Conservation (phyloP, 2,888 invertebrate species). For the Xestoiulus laeticollis region DNA sequence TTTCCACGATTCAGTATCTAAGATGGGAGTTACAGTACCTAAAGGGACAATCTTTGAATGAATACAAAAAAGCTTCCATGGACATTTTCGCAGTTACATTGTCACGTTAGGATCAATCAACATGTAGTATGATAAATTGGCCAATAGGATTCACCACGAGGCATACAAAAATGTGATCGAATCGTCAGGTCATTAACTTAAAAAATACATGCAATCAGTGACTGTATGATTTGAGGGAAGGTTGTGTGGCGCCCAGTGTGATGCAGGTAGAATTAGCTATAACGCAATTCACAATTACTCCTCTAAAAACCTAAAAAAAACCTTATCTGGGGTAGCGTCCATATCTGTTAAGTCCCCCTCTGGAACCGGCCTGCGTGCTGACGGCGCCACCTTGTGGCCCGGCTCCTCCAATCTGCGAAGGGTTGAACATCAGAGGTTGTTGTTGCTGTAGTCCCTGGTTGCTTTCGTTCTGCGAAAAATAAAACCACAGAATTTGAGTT, state of each 20-base stretch:
- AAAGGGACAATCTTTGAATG: too few relatives aligned
- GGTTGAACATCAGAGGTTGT: constrained; percentile 12
- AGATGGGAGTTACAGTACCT: too few relatives aligned
- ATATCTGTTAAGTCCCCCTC: background rate
- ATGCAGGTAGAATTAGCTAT: background rate
- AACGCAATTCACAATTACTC: background rate
- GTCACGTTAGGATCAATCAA: background rate
- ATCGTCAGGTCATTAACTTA: background rate
- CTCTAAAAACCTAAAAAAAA: background rate
- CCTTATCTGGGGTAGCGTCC: constrained; percentile 34
- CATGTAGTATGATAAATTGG: background rate
- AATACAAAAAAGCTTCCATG: too few relatives aligned
- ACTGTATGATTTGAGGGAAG: background rate
- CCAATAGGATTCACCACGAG: background rate
- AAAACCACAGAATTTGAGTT: background rate
- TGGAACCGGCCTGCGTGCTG: background rate
- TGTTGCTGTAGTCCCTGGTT: background rate
- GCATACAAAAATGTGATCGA: background rate
- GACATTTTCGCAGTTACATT: background rate
- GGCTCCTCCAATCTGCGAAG: background rate
- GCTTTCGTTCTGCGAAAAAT: background rate
- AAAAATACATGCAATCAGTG: background rate
- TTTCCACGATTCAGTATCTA: too few relatives aligned
- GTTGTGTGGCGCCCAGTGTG: background rate
- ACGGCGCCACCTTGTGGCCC: background rate